Evolutionary conservation across 2,113 vertebrate species (phyloP).

Genomic region (Aplodontia rufa): DNA sequence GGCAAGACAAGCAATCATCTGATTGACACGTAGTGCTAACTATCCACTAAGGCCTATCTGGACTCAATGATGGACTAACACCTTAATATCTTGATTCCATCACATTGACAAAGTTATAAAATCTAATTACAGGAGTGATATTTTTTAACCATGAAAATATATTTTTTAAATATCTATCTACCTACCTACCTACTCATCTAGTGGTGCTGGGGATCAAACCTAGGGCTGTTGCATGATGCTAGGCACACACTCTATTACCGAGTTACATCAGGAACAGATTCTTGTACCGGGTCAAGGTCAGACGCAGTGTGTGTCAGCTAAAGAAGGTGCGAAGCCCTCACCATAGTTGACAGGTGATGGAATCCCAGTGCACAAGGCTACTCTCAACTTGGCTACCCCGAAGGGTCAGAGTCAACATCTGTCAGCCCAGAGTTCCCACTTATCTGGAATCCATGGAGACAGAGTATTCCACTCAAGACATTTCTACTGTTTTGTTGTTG

Average conservation of each 20-base stretch:
- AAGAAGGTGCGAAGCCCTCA: not conserved
- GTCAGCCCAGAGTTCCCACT: not conserved
- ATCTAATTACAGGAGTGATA: not conserved
- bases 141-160: constrained; percentile 26
- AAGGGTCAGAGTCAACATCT: not conserved
- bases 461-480: not conserved
- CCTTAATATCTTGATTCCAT: not conserved
- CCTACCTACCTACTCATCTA: not conserved
- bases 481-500: too few species aligned
- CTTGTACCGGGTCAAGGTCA: not conserved
- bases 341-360: not conserved
- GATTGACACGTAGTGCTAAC: not conserved
- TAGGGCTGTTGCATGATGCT: not conserved
- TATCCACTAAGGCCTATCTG: not conserved
- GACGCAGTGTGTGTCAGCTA: not conserved
- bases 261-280: not conserved
- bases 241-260: not conserved
- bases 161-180: not conserved
- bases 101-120: constrained; percentile 4
- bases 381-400: not conserved
- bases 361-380: not conserved
- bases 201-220: not conserved
- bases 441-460: not conserved
- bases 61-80: not conserved
- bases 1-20: not conserved